Evolutionary conservation across 1,140 invertebrate genomes (phyloP).

Genomic region (Ditylenchus dipsaci): DNA sequence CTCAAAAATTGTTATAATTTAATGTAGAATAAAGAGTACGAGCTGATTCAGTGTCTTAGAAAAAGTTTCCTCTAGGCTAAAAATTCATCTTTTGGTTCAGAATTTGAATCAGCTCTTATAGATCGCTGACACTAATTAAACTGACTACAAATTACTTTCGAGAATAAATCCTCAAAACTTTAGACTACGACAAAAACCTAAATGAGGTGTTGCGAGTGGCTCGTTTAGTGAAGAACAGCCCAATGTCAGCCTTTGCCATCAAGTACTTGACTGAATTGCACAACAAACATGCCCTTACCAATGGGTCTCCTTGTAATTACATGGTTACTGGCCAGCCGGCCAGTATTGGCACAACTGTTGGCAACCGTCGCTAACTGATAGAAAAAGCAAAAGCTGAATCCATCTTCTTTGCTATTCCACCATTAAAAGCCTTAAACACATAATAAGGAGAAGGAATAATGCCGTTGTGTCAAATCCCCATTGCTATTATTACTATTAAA

Average conservation of each 20-base stretch:
- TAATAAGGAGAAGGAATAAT: neutral
- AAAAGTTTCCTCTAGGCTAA: too few species aligned
- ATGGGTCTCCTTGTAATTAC: neutral
- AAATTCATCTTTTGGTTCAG: too few species aligned
- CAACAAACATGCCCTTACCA: slow-evolving; percentile 10
- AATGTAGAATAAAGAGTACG: too few species aligned
- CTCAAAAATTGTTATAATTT: too few species aligned
- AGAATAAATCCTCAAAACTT: neutral
- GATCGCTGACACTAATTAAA: too few species aligned
- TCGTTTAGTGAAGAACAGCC: slow-evolving; percentile 13
- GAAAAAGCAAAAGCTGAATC: too few species aligned
- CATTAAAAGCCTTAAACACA: neutral
- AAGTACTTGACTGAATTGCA: slow-evolving; percentile 18
- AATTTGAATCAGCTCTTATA: too few species aligned
- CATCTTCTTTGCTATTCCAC: neutral
- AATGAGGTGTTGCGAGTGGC: slow-evolving; percentile 27
- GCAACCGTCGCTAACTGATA: neutral
- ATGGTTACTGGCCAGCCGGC: neutral
- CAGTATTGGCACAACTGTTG: neutral
- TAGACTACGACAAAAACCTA: slow-evolving; percentile 29
- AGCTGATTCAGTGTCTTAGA: too few species aligned
- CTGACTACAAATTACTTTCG: too few species aligned
- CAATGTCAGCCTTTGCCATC: slow-evolving; percentile 4
- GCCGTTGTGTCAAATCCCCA: neutral
- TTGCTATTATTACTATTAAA: neutral